phyloP scores from a whole-genome alignment of 2,888 invertebrate genomes.

The Ophonus ardosiacus region DNA sequence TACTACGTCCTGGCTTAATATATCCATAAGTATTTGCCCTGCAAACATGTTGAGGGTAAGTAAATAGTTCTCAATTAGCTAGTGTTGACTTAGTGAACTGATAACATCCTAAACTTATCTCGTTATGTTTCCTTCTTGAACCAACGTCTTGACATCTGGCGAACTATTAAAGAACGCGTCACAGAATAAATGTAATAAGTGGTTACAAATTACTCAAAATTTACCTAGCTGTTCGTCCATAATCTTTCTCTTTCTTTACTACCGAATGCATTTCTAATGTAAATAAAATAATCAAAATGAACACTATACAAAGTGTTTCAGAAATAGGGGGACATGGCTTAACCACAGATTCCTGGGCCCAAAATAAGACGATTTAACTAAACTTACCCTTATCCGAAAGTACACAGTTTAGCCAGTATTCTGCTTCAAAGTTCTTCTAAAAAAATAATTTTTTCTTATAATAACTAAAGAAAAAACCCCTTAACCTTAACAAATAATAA shows the following conservation, averaged over 20 bases:
- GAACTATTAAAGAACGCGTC: background rate
- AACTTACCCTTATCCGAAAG: too few relatives aligned
- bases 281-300: too few relatives aligned
- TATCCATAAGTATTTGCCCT: conserved; percentile 6
- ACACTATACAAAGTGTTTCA: too few relatives aligned
- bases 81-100: conserved; percentile 6
- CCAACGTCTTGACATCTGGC: background rate
- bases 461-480: too few relatives aligned
- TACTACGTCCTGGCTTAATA: background rate
- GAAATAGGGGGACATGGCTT: too few relatives aligned
- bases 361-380: too few relatives aligned
- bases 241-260: background rate
- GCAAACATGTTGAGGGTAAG: conserved; percentile 9
- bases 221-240: background rate
- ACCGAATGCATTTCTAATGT: too few relatives aligned
- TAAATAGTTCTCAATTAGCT: conserved; percentile 25
- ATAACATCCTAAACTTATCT: background rate
- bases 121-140: conserved; percentile 8
- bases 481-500: too few relatives aligned
- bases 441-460: too few relatives aligned
- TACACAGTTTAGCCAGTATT: too few relatives aligned
- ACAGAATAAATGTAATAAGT: conserved; percentile 6
- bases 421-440: too few relatives aligned
- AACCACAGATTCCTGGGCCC: too few relatives aligned
- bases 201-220: background rate